Base-by-base conservation (phyloP, 2,113 vertebrate genomes). In the Ctenodactylus gundi region DNA sequence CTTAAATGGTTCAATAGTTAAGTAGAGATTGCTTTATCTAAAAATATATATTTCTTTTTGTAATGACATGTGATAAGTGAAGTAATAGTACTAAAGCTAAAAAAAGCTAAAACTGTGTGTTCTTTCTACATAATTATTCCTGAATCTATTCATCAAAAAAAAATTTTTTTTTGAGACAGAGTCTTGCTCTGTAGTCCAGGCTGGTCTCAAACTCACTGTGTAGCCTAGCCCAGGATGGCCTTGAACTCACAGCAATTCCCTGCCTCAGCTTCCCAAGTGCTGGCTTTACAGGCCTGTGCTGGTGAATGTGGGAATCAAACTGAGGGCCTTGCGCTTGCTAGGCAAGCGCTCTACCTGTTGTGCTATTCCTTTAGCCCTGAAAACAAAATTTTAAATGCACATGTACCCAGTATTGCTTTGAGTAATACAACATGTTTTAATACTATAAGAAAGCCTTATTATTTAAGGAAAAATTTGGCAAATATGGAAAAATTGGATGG, bases 1-100 rank as follows among this genome's bases (percentile, higher is more conserved):
- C 49, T 82, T 92, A 84, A 85, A 68, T 76, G 34, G 18, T 81
- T 93, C 78, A 72, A 85, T 92, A 91, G 20, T 76, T 88, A 78
- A 29, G 34, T 77, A 84, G 18, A 87, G 89, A 55, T 21, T 70
- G 46, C 21, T 65, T 90, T 90, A 77, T 4, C 44, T 85, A 62
- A 58, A 60, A 49, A 80, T n/a, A n/a, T n/a, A n/a, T n/a, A 41
- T 27, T 13, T 86, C 17, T 86, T 46, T 58, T 95, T 60, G 64
- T 75, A 87, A 78, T 49, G 34, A 89, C 46, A 11, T 53, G 7
- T 39, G 70, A 23, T 62, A 89, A 83, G 27, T 64, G 44, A 93
- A 93, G 27, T n/a, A 46, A 44, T 6, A 85, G 49, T 36, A 62
- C 9, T 93, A 39, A 89, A 25, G 13, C 36, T 77, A 29, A 20